Evolutionary conservation across 2,113 vertebrate species (phyloP).

Genomic region (Tenebrosternarchus preto): DNA sequence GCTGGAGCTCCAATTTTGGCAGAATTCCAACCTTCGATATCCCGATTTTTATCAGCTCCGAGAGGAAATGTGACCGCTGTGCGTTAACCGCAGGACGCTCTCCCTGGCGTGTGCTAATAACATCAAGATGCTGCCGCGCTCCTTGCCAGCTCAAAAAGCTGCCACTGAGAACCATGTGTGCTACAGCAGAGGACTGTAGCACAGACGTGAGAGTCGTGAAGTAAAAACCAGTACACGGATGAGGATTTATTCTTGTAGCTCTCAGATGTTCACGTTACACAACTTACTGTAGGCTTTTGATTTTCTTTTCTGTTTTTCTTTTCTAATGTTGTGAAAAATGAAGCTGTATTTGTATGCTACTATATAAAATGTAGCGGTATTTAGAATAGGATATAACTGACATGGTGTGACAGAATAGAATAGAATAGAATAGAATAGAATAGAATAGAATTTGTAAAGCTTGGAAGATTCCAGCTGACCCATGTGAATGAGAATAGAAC

Average conservation of each 20-base stretch:
- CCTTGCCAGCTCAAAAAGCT: background rate
- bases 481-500: slow-evolving; percentile 27
- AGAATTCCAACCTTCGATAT: slow-evolving; percentile 65
- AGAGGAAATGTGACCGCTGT: slow-evolving; percentile 60
- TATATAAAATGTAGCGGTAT: background rate
- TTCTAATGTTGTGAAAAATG: background rate
- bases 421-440: background rate
- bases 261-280: too few relatives aligned
- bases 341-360: background rate
- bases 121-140: slow-evolving; percentile 54
- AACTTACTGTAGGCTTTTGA: background rate
- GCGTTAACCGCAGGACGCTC: slow-evolving; percentile 39
- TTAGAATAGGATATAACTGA: too few relatives aligned
- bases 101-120: slow-evolving; percentile 50
- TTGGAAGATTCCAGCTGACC: background rate
- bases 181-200: background rate
- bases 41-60: slow-evolving; percentile 73
- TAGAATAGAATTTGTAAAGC: background rate
- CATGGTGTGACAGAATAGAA: background rate
- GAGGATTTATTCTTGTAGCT: background rate
- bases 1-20: slow-evolving; percentile 68
- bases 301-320: background rate
- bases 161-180: background rate
- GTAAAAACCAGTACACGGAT: background rate
- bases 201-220: background rate